These are phyloP conservation scores for Petrocephalus microphthalmus DNA, from an alignment of 2,113 vertebrate species.

Conservation along the genomic window DNA sequence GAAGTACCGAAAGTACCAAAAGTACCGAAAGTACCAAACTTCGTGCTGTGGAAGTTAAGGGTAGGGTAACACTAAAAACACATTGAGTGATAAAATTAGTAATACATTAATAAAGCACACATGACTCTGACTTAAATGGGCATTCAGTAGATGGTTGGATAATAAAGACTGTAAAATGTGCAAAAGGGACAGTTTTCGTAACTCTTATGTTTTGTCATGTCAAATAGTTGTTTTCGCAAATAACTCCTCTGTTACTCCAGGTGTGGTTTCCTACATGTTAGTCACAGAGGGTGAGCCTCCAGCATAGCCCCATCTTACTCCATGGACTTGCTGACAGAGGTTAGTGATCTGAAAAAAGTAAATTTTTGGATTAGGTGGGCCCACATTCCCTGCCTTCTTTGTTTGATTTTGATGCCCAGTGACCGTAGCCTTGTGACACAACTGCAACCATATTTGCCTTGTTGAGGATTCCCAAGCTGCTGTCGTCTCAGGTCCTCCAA, in stretches of 20 bases:
- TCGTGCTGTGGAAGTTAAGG: no score
- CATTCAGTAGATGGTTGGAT: background rate
- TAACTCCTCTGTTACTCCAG: background rate
- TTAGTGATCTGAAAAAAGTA: conserved; percentile 21
- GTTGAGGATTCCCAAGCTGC: background rate
- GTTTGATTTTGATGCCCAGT: background rate
- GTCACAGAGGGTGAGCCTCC: background rate
- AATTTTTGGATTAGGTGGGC: background rate
- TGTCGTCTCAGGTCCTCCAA: background rate
- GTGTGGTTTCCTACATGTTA: background rate
- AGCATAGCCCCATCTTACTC: background rate
- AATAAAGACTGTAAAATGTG: background rate
- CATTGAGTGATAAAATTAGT: background rate
- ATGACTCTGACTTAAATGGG: background rate
- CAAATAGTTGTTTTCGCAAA: background rate
- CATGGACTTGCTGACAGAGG: background rate
- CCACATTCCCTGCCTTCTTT: background rate
- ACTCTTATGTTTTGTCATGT: background rate
- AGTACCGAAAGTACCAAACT: no score
- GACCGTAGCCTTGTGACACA: background rate
- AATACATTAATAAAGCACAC: background rate
- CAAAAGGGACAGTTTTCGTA: background rate
- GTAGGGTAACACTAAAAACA: background rate
- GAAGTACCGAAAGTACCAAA: no score
- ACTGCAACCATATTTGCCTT: background rate